A percentile compares a stretch with the other conserved stretches of the same genome.
Evolutionary conservation across 2,797 vertebrate species (phyloP).

Genomic region (Propithecus deckenii): DNA sequence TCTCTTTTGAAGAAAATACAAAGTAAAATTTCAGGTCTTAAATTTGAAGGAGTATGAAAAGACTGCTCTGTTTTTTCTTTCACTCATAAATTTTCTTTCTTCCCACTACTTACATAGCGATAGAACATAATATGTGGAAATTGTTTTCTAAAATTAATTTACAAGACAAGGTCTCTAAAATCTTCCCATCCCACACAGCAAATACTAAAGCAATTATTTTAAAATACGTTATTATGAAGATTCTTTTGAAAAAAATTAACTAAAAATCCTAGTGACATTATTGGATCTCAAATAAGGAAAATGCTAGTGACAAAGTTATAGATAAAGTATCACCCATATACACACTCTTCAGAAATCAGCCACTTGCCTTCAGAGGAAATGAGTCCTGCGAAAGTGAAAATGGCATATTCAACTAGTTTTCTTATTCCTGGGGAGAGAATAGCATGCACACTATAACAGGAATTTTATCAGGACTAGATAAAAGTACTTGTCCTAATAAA

Average conservation of each 20-base stretch:
- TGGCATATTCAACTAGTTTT: background rate
- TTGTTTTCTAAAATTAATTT: conserved; percentile 56
- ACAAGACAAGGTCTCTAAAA: background rate
- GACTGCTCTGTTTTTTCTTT: background rate
- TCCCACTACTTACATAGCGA: background rate
- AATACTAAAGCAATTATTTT: conserved; percentile 15
- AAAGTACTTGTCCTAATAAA: background rate
- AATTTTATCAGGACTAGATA: background rate
- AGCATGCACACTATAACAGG: background rate
- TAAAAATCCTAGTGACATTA: conserved; percentile 15
- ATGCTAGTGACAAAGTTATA: background rate
- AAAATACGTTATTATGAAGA: conserved; percentile 50
- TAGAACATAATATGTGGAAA: conserved; percentile 13
- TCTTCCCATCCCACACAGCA: conserved; percentile 48
- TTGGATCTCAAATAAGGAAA: background rate
- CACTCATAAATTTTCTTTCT: background rate
- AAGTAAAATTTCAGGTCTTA: conserved; percentile 32
- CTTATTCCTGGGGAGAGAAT: background rate
- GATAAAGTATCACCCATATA: background rate
- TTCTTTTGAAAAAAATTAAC: conserved; percentile 53
- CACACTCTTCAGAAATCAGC: conserved; percentile 1
- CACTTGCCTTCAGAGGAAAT: background rate
- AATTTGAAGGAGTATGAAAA: conserved; percentile 32
- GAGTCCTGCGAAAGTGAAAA: conserved; percentile 10
- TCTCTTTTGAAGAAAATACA: conserved; percentile 55